Evolutionary conservation across 30 jellyfish, hydroid and myxozoan species (phyloP).

Genomic region (Hydractinia symbiolongicarpus): DNA sequence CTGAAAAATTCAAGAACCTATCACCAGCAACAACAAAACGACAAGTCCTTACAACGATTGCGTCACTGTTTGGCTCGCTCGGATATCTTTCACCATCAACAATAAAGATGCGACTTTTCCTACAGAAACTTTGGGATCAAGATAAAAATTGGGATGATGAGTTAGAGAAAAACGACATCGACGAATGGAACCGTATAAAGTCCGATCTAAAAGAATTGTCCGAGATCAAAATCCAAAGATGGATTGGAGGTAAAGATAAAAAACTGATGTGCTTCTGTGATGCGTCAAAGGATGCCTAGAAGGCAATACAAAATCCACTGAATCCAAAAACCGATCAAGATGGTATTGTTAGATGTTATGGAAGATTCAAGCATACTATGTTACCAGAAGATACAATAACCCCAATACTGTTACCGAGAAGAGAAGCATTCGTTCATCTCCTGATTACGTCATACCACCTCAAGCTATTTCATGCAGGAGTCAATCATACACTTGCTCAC

Average conservation of each 20-base stretch:
- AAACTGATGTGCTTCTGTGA: not conserved
- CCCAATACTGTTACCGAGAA: too few species aligned
- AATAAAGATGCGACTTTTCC: slow-evolving; percentile 8
- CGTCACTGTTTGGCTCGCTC: slow-evolving; percentile 16
- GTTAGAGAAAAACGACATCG: not conserved
- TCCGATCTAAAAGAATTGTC: not conserved
- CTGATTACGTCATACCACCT: too few species aligned
- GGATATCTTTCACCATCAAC: not conserved
- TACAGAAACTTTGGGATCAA: slow-evolving; percentile 7
- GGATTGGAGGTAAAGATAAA: not conserved
- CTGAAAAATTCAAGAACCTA: not conserved
- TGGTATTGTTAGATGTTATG: too few species aligned
- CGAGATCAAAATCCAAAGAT: not conserved
- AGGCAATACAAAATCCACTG: too few species aligned
- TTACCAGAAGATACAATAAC: too few species aligned
- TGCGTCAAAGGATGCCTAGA: too few species aligned
- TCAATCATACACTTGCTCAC: too few species aligned
- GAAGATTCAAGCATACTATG: too few species aligned
- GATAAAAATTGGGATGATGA: not conserved
- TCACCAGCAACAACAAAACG: not conserved
- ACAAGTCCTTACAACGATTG: slow-evolving; percentile 5
- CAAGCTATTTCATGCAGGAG: too few species aligned
- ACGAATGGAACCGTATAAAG: slow-evolving; percentile 1
- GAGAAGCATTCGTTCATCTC: too few species aligned
- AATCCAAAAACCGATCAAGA: too few species aligned